phyloP scores from a whole-genome alignment of 2,113 vertebrate species.

The Scomber japonicus region DNA sequence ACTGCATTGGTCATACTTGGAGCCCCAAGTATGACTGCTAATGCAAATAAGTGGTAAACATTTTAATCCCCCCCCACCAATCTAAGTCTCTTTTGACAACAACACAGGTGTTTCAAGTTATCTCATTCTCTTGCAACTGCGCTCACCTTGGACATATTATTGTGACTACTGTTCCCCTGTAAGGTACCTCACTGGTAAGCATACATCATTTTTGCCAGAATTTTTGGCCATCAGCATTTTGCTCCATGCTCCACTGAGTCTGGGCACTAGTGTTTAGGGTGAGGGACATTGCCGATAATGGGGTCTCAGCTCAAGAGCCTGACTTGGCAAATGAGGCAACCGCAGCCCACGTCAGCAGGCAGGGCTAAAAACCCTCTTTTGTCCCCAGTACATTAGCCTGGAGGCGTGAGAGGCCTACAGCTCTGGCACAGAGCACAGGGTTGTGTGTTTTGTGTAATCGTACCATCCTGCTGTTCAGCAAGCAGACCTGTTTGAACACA shows the following conservation, averaged over 20 bases:
- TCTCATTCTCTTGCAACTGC: not conserved
- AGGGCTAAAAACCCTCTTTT: not conserved
- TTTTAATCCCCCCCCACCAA: not conserved
- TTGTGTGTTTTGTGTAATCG: constrained; percentile 10
- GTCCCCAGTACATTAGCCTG: constrained; percentile 33
- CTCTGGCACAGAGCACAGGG: not conserved
- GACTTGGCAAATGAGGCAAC: constrained; percentile 26
- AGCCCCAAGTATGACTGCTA: not conserved
- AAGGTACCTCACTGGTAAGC: not conserved
- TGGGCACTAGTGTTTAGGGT: constrained; percentile 18
- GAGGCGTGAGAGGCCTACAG: constrained; percentile 22
- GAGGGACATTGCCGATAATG: constrained; percentile 13
- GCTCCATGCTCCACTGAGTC: constrained; percentile 15
- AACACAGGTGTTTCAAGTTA: not conserved
- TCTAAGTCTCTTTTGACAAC: not conserved
- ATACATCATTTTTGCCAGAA: too few relatives aligned
- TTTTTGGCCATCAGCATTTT: constrained; percentile 7
- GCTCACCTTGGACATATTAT: not conserved
- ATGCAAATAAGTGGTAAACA: constrained; percentile 4
- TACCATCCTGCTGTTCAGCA: constrained; percentile 12
- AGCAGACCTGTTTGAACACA: constrained; percentile 20
- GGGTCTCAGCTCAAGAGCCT: constrained; percentile 21
- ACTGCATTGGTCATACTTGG: too few relatives aligned
- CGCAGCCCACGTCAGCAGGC: constrained; percentile 12
- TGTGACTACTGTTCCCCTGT: not conserved